Evolutionary conservation across 2,113 vertebrate species (phyloP), one percentile per base, ranked within the genome.

Genomic region (Notothenia rossii): DNA sequence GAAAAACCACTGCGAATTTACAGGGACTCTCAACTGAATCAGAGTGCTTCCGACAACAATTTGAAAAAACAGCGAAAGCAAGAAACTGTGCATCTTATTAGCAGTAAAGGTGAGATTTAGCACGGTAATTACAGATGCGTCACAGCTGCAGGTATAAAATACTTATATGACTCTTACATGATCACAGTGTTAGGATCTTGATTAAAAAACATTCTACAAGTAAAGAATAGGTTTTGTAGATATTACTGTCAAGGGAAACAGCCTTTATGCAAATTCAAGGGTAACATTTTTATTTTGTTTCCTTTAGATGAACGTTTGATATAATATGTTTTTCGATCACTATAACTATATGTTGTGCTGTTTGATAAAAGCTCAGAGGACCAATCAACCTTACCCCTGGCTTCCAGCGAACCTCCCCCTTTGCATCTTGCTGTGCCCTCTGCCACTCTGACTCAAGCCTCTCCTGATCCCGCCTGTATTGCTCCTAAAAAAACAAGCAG

Each of bases 401-500:
- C n/a, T 83, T 83, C 14, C 43, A 70, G 75, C 87, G 86, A 9
- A 85, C 94, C 66, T 96, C 95, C 66, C 93, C 93, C 64, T 92
- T 91, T 0, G 95, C 96, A 82, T 97, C 97, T 87, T 94, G 92
- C 66, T 97, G 95, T 48, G 96, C 97, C 71, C 81, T 94, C 25
- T 76, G 91, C 98, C 98, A 99, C 89, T 98, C 96, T 54, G 97
- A 96, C 66, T 95, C 95, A 58, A 99, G 90, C 83, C 95, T 96
- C 86, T 97, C 96, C 93, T 99, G 97, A 60, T 99, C 97, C 11
- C 92, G 95, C 25, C 95, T 92, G 83, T 97, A 99, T 78, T 98
- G 96, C 81, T 97, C 97, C 98, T 99, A 46, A 79, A 75, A 45
- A 50, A 83, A 58, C 5, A 40, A 40, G 36, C 36, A 40, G 7